phyloP scores from a whole-genome alignment of 1,140 invertebrate species.

The Tribolium castaneum region DNA sequence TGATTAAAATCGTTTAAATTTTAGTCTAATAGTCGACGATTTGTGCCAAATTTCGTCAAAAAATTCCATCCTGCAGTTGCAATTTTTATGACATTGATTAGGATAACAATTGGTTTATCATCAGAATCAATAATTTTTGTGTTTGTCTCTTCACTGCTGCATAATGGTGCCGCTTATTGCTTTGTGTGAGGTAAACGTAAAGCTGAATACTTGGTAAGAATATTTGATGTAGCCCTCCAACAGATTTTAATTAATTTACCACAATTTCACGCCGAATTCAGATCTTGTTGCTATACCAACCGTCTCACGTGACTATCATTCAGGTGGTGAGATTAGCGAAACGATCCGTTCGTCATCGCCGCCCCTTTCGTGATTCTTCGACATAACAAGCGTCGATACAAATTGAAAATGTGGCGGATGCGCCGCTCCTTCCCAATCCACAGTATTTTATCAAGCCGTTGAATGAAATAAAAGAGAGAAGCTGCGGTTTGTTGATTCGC shows the following conservation, averaged over 20 bases:
- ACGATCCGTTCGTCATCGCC: neutral
- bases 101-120: no score
- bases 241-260: neutral
- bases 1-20: no score
- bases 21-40: no score
- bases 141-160: no score
- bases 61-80: no score
- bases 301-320: neutral
- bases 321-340: slow-evolving; percentile 14
- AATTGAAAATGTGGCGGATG: slow-evolving; percentile 11
- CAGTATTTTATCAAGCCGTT: neutral
- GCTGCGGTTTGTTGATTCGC: slow-evolving; percentile 3
- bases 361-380: slow-evolving; percentile 5
- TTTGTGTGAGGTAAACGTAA: neutral
- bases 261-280: neutral
- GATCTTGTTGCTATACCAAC: neutral
- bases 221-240: neutral
- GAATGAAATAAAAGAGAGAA: neutral
- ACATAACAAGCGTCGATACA: slow-evolving; percentile 3
- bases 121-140: no score
- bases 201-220: neutral
- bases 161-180: neutral
- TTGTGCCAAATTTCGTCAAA: no score
- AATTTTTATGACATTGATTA: no score
- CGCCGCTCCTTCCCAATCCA: slow-evolving; percentile 1